A percentile compares a stretch with the other conserved stretches of the same genome.
These are phyloP conservation scores for Albula goreensis DNA, from an alignment of 2,113 vertebrate species.

Conservation along the genomic window DNA sequence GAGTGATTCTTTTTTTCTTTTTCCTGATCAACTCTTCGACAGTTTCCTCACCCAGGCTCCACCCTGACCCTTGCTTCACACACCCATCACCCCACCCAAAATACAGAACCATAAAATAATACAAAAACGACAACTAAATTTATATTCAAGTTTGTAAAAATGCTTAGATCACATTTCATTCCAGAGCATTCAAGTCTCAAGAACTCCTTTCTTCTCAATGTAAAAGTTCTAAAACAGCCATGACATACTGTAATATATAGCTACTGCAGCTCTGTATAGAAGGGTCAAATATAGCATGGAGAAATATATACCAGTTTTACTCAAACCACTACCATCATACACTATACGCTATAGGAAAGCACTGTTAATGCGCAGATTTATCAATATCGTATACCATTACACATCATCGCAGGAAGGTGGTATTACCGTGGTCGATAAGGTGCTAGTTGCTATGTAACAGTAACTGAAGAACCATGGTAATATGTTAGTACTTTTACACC, in stretches of 20 bases:
- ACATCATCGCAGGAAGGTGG: constrained; percentile 38
- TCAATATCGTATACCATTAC: constrained; percentile 45
- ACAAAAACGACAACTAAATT: constrained; percentile 43
- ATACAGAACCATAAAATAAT: constrained; percentile 53
- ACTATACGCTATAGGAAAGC: constrained; percentile 49
- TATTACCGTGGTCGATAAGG: constrained; percentile 64
- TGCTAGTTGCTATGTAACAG: constrained; percentile 67
- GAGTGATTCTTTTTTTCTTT: constrained; percentile 36
- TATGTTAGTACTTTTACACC: constrained; percentile 39
- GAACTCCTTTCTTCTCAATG: constrained; percentile 47
- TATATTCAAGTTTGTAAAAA: constrained; percentile 67
- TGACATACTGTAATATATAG: constrained; percentile 39
- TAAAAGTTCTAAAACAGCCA: constrained; percentile 46
- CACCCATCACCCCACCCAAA: constrained; percentile 36
- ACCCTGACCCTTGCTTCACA: constrained; percentile 22
- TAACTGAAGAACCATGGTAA: constrained; percentile 51
- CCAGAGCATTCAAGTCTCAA: constrained; percentile 44
- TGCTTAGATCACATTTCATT: constrained; percentile 56
- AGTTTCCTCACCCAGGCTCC: constrained; percentile 14
- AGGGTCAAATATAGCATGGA: constrained; percentile 30
- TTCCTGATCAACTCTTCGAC: constrained; percentile 25
- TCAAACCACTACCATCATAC: constrained; percentile 46
- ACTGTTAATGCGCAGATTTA: constrained; percentile 22
- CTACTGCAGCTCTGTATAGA: constrained; percentile 26
- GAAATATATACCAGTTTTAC: constrained; percentile 21